Evolutionary conservation across 2,113 vertebrate genomes (phyloP).

Genomic region (Platichthys stellatus): DNA sequence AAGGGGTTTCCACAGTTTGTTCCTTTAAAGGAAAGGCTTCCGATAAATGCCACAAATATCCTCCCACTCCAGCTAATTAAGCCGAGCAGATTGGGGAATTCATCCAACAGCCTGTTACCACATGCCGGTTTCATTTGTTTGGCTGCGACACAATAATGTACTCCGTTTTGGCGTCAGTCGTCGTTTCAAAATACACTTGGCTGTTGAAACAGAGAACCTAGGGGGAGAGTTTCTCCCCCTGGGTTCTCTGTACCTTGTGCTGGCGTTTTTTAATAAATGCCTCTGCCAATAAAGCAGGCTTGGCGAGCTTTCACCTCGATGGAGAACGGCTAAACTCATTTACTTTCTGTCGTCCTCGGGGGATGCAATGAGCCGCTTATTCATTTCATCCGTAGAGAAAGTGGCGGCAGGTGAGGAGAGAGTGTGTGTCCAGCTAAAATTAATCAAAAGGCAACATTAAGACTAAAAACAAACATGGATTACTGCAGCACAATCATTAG

Average conservation of each 20-base stretch:
- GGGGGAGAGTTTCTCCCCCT: background rate
- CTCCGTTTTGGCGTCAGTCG: slow-evolving; percentile 13
- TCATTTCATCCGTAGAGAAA: no score
- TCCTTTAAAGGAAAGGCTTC: no score
- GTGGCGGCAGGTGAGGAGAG: background rate
- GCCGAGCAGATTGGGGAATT: slow-evolving; percentile 9
- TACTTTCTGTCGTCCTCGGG: background rate
- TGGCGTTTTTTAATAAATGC: slow-evolving; percentile 3
- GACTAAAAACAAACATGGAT: background rate
- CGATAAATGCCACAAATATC: background rate
- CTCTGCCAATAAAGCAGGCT: slow-evolving; percentile 7
- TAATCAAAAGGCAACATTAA: background rate
- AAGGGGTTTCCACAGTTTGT: no score
- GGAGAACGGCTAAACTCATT: background rate
- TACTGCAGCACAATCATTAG: background rate
- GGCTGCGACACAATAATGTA: slow-evolving; percentile 23
- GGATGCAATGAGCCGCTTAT: no score
- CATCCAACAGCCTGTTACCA: slow-evolving; percentile 18
- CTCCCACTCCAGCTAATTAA: slow-evolving; percentile 26
- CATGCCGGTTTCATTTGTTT: slow-evolving; percentile 40
- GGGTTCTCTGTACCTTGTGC: background rate
- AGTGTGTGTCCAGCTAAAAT: background rate
- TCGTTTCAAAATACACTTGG: slow-evolving; percentile 19
- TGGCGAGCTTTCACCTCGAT: background rate
- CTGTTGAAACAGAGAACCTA: background rate